Base-by-base conservation (phyloP, 1,140 invertebrate genomes). In the Sipha flava region DNA sequence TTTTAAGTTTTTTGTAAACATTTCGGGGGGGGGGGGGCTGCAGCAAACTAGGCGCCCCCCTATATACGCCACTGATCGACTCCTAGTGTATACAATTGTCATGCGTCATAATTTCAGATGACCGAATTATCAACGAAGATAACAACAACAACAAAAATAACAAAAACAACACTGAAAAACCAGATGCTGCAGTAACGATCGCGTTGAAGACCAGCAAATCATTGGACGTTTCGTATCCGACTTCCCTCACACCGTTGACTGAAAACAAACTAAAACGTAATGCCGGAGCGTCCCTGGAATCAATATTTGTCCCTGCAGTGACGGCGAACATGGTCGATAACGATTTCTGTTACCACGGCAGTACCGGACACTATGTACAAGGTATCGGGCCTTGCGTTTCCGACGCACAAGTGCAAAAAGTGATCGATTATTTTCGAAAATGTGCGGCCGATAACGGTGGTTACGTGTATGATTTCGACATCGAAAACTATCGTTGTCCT, bases 381-480 rank as follows among this genome's bases (percentile, higher is more conserved):
- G 73, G 73, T 23, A 77, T 77, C 12, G 73, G 73, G 4, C n/a
- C 52, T 4, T 23, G 34, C 2, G 52, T 14, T 21, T 18, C 52
- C 1, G 73, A 77, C 7, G 21, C 1, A 29, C 73, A 59, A 43
- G 34, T 77, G 21, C 73, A 59, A 59, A 26, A 29, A 10, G 34
- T 77, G 0, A 29, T 77, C 2, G 52, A 9, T 12, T 77, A 77
- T 57, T 77, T 77, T 14, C 9, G 18, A 77, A 77, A 57, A 77
- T 77, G 73, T 23, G 49, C 49, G 3, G 21, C 16, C 6, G 34
- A 40, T 5, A 43, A 77, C 52, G 21, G 49, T 7, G 73, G 73
- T 59, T 57, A 57, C 49, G 73, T 77, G 9, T 77, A 77, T 21
- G 73, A 77, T 26, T 59, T 77, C 18, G 49, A 77, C 16, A 77